Base-by-base conservation (phyloP, 1,140 invertebrate species). In the Watersipora subatra region DNA sequence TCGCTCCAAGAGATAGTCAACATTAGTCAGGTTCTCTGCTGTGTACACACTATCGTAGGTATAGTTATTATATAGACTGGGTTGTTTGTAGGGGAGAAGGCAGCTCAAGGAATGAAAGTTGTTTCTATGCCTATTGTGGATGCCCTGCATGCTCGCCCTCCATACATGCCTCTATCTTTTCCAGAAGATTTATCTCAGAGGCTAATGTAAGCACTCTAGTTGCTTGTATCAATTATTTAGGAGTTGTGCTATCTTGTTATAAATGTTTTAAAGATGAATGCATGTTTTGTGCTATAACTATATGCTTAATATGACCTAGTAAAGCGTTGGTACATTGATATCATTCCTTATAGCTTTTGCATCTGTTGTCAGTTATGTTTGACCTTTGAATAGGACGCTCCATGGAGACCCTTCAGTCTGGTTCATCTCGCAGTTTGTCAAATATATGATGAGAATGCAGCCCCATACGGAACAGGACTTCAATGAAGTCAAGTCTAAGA, bases 381-480 rank as follows among this genome's bases (percentile, higher is more conserved):
- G n/a, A n/a, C n/a, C n/a, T n/a, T n/a, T n/a, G n/a, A n/a, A 46
- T n/a, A 46, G 34, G 34, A 84, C 88, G 68, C 79, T 95, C 27
- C 92, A 99, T 79, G 93, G 94, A 0, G 88, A 97, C 80, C 96
- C 96, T 0, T 83, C 91, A 64, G 93, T 92, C 25, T 99, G 95
- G 93, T 99, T 94, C 92, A 87, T 97, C 34, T 92, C 92, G 0
- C 94, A 98, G 80, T 89, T 98, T 76, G 81, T 96, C 0, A 90
- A 90, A 72, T 97, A 91, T 79, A 81, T 97, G 29, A 84, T 95
- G 62, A 83, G 89, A 68, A 90, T 90, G n/a, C 89, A 92, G 69
- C 82, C 58, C 26, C 64, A 67, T 26, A 70, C 77, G 20, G 81
- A 86, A 68, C 82, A 85, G 57, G 84, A 91, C 26, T 83, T 98